Evolutionary conservation across 2,797 vertebrate genomes (phyloP).

Genomic region (Propithecus deckenii): DNA sequence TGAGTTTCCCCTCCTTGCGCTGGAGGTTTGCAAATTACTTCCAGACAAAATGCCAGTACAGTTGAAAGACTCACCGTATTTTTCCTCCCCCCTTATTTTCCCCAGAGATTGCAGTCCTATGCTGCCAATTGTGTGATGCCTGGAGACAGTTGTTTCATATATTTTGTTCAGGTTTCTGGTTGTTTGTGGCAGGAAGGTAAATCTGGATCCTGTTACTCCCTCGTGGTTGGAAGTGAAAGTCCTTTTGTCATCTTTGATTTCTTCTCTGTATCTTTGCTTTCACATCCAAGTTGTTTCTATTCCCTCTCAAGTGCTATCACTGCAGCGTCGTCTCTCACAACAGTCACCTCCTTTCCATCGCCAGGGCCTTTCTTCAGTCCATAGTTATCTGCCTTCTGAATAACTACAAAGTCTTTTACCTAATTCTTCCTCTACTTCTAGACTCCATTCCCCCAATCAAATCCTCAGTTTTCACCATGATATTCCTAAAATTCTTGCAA

Average conservation of each 20-base stretch:
- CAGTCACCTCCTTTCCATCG: not conserved
- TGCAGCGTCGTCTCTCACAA: not conserved
- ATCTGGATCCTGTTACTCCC: not conserved
- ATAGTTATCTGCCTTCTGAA: not conserved
- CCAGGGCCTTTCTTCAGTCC: not conserved
- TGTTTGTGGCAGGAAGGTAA: slow-evolving; percentile 5
- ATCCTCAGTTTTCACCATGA: not conserved
- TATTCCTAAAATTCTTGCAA: not conserved
- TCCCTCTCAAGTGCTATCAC: not conserved
- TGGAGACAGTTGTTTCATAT: not conserved
- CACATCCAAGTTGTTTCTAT: not conserved
- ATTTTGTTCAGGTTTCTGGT: slow-evolving; percentile 18
- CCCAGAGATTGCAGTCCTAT: not conserved
- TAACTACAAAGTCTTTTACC: not conserved
- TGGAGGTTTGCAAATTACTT: slow-evolving; percentile 32
- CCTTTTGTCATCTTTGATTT: not conserved
- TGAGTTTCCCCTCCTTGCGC: not conserved
- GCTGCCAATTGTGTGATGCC: not conserved
- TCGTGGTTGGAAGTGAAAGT: not conserved
- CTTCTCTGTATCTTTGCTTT: not conserved
- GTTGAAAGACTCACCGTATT: not conserved
- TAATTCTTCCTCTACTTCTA: not conserved
- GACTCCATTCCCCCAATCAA: not conserved
- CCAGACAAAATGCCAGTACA: slow-evolving; percentile 8
- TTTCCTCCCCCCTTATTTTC: not conserved